Conservation (phyloP, 2,888 invertebrate genomes). For the Hemithea aestivaria region DNA sequence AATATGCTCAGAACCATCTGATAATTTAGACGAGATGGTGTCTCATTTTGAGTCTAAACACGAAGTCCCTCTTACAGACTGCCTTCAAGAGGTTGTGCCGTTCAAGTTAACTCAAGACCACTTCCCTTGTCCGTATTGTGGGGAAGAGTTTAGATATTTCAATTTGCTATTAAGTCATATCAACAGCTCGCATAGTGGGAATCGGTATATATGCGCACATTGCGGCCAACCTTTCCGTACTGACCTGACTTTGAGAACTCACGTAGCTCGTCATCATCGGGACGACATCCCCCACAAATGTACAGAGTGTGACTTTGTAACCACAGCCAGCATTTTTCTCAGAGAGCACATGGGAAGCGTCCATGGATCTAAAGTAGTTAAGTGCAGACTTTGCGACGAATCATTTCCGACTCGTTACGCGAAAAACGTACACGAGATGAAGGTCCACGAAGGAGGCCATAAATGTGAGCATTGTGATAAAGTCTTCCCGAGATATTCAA, state of each 20-base stretch:
- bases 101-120: slow-evolving; percentile 19
- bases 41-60: slow-evolving; percentile 24
- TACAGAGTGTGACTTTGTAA: slow-evolving; percentile 5
- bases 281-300: slow-evolving; percentile 9
- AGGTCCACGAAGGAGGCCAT: slow-evolving; percentile 22
- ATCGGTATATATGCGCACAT: slow-evolving; percentile 12
- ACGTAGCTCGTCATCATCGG: slow-evolving; percentile 11
- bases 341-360: no score
- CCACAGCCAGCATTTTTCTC: no score
- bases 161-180: slow-evolving; percentile 12
- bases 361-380: no score
- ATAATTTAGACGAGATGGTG: slow-evolving; percentile 12
- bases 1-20: slow-evolving; percentile 15
- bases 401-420: no score
- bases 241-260: slow-evolving; percentile 5
- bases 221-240: slow-evolving; percentile 18
- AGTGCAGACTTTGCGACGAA: no score
- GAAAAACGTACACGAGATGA: slow-evolving; percentile 32
- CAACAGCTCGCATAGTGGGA: slow-evolving; percentile 12
- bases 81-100: slow-evolving; percentile 9
- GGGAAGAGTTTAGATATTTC: slow-evolving; percentile 16
- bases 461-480: no score
- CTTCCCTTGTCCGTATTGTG: slow-evolving; percentile 16
- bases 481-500: no score
- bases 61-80: slow-evolving; percentile 16